phyloP scores from a whole-genome alignment of 1,140 invertebrate species.

The Zophobas atratus region DNA sequence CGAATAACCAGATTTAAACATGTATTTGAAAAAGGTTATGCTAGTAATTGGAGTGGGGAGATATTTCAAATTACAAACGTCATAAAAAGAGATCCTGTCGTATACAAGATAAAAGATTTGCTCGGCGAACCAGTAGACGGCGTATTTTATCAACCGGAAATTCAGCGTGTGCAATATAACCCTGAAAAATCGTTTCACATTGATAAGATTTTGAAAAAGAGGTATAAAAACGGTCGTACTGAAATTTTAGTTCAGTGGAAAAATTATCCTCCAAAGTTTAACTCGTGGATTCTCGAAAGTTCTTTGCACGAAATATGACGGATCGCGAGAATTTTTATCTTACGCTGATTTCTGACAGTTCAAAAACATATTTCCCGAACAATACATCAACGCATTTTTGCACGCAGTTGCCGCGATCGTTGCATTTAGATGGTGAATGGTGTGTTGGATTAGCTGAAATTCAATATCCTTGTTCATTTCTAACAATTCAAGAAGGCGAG shows the following conservation, averaged over 20 bases:
- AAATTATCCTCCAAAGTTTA: slow-evolving; percentile 28
- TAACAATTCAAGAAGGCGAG: background rate
- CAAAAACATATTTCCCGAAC: slow-evolving; percentile 2
- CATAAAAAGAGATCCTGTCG: background rate
- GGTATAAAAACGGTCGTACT: slow-evolving; percentile 14
- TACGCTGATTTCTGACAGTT: background rate
- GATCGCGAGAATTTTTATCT: slow-evolving; percentile 12
- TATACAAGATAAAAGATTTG: no score
- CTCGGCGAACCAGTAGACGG: background rate
- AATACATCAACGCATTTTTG: slow-evolving; percentile 13
- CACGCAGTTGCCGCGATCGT: no score
- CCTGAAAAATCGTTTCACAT: slow-evolving; percentile 8
- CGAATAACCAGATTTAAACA: no score
- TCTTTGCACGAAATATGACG: slow-evolving; percentile 1
- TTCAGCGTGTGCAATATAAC: slow-evolving; percentile 2
- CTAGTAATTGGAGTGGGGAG: background rate
- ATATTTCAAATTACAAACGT: background rate
- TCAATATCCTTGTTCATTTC: slow-evolving; percentile 15
- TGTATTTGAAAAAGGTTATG: no score
- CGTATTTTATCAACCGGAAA: background rate
- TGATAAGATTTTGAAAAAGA: slow-evolving; percentile 9
- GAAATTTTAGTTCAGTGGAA: slow-evolving; percentile 36
- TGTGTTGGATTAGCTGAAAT: slow-evolving; percentile 19
- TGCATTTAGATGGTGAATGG: slow-evolving; percentile 8
- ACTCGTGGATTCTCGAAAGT: slow-evolving; percentile 9